Base-by-base conservation (phyloP, 1,140 invertebrate genomes). In the Philotrypesis tridentata region DNA sequence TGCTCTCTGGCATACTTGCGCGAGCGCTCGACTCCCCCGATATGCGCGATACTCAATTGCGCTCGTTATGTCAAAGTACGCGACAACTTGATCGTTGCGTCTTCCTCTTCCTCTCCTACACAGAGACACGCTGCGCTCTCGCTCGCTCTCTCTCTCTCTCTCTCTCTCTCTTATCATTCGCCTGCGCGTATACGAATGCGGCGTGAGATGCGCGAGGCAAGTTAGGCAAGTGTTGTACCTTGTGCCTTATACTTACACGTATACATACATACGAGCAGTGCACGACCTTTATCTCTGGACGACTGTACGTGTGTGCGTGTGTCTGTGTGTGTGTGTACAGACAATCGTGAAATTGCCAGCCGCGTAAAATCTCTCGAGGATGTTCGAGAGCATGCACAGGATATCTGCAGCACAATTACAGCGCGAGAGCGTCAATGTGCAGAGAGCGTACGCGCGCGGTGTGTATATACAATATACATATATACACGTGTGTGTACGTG, bases 21-120 rank as follows among this genome's bases (percentile, higher is more conserved):
- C 37, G 60, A 27, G 55, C 43, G 33, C 33, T 37, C 31, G 75
- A 21, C 70, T 65, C 82, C 82, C 23, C 77, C 81, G 61, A 83
- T 60, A 83, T n/a, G n/a, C 31, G 61, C 65, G 40, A 81, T 71
- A 71, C 80, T 82, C 80, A 77, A 82, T 82, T 82, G 80, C 73
- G 63, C 80, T 82, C 73, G 80, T 82, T 82, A 82, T 63, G 80
- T 82, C 80, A 82, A 82, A 82, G 80, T 77, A 71, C 80, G 80
- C 75, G 75, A 82, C 80, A 73, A 82, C 80, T 82, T 78, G 21
- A 76, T 80, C 29, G 21, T 4, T 37, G 73, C 2, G 8, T 71
- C 77, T 72, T 55, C 7, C 55, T 79, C 48, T 72, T 71, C 68
- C 55, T 79, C 43, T 79, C 33, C 40, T 37, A 55, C 33, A 33